phyloP scores from a whole-genome alignment of 2,888 invertebrate genomes.

The Ptychoptera albimana region DNA sequence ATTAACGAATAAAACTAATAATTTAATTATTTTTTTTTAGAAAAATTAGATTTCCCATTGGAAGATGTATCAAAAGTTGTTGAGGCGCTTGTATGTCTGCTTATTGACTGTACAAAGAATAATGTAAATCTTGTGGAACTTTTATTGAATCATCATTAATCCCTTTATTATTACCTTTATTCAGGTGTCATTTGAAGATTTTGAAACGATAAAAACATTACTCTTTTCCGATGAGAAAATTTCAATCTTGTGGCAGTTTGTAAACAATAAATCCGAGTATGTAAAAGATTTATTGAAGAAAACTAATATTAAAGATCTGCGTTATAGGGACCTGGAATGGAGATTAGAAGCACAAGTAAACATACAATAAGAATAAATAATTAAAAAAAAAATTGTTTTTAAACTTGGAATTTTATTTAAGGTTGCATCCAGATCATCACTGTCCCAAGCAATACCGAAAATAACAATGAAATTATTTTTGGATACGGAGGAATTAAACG shows the following conservation, averaged over 20 bases:
- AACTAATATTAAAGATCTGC: conserved; percentile 20
- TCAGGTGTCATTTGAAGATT: conserved; percentile 14
- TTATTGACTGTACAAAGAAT: conserved; percentile 53
- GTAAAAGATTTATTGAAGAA: conserved; percentile 26
- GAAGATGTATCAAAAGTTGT: conserved; percentile 38
- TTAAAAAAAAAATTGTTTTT: neutral
- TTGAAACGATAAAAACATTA: conserved; percentile 16
- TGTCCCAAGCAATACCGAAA: conserved; percentile 40
- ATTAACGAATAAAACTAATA: neutral
- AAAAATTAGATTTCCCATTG: conserved; percentile 35
- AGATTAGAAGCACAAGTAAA: conserved; percentile 48
- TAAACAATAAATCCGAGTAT: conserved; percentile 23
- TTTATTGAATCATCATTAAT: too few relatives aligned
- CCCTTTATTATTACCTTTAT: neutral
- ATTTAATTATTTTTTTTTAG: conserved; percentile 12
- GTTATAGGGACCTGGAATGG: conserved; percentile 44
- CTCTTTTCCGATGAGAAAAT: conserved; percentile 19
- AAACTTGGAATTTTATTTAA: conserved; percentile 17
- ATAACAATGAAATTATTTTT: conserved; percentile 40
- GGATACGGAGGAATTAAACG: conserved; percentile 27
- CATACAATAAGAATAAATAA: neutral
- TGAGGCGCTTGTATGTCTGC: conserved; percentile 54
- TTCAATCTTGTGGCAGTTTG: conserved; percentile 24
- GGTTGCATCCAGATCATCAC: conserved; percentile 40
- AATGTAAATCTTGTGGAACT: conserved; percentile 40